Conservation (phyloP, 2,113 vertebrate species). For the Geothlypis trichas region DNA sequence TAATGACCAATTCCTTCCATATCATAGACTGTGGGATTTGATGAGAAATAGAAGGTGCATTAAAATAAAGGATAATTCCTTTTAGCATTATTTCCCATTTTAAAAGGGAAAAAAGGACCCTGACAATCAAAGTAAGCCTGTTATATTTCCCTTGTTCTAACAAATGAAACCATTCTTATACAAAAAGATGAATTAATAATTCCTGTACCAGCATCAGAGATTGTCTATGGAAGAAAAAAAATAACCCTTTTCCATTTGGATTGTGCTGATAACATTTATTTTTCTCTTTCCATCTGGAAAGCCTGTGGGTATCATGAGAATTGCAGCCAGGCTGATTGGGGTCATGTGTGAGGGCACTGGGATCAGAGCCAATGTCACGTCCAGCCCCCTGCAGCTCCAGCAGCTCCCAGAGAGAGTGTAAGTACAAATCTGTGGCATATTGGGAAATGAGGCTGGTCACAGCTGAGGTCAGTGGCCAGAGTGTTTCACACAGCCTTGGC, state of each 20-base stretch:
- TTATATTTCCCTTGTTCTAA: neutral
- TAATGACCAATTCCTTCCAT: neutral
- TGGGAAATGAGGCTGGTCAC: slow-evolving; percentile 47
- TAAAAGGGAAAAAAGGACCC: neutral
- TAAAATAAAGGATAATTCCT: neutral
- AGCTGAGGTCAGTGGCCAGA: slow-evolving; percentile 53
- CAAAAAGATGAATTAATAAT: slow-evolving; percentile 24
- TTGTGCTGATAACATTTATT: slow-evolving; percentile 56
- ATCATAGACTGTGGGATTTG: neutral
- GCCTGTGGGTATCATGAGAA: slow-evolving; percentile 66
- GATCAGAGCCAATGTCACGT: slow-evolving; percentile 71
- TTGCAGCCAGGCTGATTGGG: slow-evolving; percentile 66
- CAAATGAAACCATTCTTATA: neutral
- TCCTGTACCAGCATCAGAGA: neutral
- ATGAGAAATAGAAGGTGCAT: neutral
- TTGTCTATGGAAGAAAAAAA: neutral
- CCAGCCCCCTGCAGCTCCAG: slow-evolving; percentile 41
- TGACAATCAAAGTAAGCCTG: neutral
- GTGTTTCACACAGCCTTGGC: slow-evolving; percentile 52
- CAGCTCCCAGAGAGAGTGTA: slow-evolving; percentile 67
- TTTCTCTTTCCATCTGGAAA: slow-evolving; percentile 60
- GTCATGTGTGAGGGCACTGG: slow-evolving; percentile 66
- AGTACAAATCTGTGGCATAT: slow-evolving; percentile 61
- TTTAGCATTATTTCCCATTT: neutral
- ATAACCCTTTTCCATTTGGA: slow-evolving; percentile 20